These are phyloP conservation scores for Imbricaverruca yamaguchii DNA, from an alignment of 2,888 invertebrate genomes.

Conservation along the genomic window DNA sequence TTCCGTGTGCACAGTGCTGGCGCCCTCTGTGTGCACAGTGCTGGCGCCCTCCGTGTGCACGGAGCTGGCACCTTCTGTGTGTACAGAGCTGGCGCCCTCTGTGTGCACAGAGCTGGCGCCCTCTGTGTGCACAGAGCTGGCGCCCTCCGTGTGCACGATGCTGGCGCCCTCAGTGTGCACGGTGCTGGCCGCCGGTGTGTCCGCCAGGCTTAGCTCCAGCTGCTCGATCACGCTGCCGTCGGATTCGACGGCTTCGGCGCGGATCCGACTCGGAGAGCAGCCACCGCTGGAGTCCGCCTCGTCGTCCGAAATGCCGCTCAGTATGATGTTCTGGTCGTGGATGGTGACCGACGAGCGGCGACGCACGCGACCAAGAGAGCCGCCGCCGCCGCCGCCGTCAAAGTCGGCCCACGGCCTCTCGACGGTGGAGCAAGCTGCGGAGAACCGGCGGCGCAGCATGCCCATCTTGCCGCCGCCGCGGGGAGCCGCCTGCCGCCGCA, in stretches of 20 bases:
- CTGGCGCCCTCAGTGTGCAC: neutral
- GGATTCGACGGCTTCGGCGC: neutral
- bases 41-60: neutral
- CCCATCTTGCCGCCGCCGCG: conserved; percentile 10
- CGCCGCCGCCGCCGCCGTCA: neutral
- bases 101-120: no score
- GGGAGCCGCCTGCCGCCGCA: neutral
- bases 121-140: neutral
- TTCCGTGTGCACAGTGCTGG: neutral
- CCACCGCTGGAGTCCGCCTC: neutral
- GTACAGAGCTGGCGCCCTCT: no score
- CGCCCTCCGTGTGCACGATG: neutral
- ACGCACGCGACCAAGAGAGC: neutral
- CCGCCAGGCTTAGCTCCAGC: neutral
- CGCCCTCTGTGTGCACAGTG: no score
- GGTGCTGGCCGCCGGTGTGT: no score
- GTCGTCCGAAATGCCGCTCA: conserved; percentile 8
- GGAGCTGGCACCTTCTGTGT: neutral
- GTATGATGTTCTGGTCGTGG: conserved; percentile 4
- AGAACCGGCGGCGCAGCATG: conserved; percentile 9
- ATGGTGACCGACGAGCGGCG: neutral
- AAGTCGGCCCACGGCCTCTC: neutral
- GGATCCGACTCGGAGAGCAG: neutral
- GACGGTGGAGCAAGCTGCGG: neutral
- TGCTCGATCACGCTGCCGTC: neutral